Evolutionary conservation across 2,113 vertebrate species (phyloP), one percentile per base, ranked within the genome.

Genomic region (Poeciliopsis prolifica): DNA sequence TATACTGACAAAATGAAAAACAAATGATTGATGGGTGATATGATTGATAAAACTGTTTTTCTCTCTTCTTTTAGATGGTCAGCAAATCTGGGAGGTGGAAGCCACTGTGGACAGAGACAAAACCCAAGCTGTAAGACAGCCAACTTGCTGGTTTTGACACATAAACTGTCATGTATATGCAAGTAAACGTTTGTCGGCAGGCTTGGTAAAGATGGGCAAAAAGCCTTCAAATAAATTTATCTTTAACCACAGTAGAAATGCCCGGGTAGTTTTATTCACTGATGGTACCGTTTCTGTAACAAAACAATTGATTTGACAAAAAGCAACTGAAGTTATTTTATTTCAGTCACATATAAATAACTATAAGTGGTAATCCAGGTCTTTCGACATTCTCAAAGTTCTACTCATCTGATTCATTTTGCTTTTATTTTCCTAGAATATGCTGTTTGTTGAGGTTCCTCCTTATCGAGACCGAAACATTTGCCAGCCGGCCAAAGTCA

Each of bases 31-130:
- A 17, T 44, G 33, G 33, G 33, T 35, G 33, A 35, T 8, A 35
- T 8, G 14, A 5, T 7, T 48, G 17, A 48, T 48, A 48, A 22
- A 58, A 24, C 26, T 4, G 10, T 40, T 13, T 28, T 30, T 44
- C 22, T 62, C 1, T 77, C 40, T 85, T 5, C 37, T 95, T 95
- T 72, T 85, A 99, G 98, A 97, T 89, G 98, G 97, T 12, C 94
- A 96, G 83, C 96, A 99, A 70, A 95, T 98, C 86, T 99, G 98
- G 97, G 97, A 99, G 86, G 95, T 95, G 81, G 97, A 98, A 58
- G 97, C 98, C 4, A 96, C 94, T 0, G 96, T 98, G 86, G 96
- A 98, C 92, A 95, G 97, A 91, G 96, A 97, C 80, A 99, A 99
- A 91, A 98, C 96, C 89, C 97, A 97, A 85, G 86, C 96, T 78